Evolutionary conservation across 2,888 invertebrate species (phyloP).

Genomic region (Anoplius nigerrimus): DNA sequence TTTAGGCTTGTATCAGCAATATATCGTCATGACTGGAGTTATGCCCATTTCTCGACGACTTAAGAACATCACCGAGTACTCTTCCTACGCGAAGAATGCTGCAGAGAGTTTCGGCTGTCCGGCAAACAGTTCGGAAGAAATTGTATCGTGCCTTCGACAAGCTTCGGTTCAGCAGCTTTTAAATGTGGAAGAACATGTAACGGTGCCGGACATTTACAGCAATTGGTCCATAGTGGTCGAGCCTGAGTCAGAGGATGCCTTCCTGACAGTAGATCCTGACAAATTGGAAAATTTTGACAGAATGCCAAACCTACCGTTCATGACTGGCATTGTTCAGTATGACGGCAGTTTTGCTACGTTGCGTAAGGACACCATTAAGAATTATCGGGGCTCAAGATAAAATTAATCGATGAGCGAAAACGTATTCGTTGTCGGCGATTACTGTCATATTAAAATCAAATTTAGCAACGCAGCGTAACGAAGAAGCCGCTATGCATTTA

Average conservation of each 20-base stretch:
- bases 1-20: constrained; percentile 50
- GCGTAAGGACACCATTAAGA: constrained; percentile 34
- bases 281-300: constrained; percentile 32
- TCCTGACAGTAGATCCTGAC: constrained; percentile 43
- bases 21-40: constrained; percentile 52
- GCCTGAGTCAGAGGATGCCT: constrained; percentile 43
- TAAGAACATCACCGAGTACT: constrained; percentile 26
- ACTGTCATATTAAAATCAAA: too few relatives aligned
- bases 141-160: constrained; percentile 48
- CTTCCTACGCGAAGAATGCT: constrained; percentile 28
- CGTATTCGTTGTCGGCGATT: too few relatives aligned
- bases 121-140: constrained; percentile 27
- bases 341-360: constrained; percentile 46
- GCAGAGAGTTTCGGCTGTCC: constrained; percentile 40
- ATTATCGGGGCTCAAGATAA: too few relatives aligned
- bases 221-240: constrained; percentile 50
- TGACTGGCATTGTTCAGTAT: constrained; percentile 45
- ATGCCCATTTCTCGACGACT: constrained; percentile 38
- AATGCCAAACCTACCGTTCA: constrained; percentile 45
- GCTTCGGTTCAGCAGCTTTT: constrained; percentile 22
- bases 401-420: too few relatives aligned
- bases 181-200: constrained; percentile 18
- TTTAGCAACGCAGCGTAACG: too few relatives aligned
- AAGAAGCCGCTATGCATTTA: too few relatives aligned
- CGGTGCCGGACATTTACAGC: not conserved